Conservation (phyloP, 2,888 invertebrate species). For the Anoplius nigerrimus region DNA sequence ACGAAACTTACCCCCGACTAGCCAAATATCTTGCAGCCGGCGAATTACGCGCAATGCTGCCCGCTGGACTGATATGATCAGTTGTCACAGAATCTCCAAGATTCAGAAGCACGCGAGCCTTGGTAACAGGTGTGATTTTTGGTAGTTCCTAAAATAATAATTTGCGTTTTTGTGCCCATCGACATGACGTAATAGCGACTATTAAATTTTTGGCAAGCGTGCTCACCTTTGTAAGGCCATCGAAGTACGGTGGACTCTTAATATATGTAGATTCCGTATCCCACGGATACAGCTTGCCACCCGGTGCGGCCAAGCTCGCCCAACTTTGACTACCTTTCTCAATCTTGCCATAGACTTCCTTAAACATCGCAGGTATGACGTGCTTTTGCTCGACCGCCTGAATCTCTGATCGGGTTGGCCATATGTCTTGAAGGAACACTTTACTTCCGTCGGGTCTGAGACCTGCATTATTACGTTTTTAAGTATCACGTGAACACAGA, state of each 20-base stretch:
- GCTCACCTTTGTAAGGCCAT: constrained; percentile 82
- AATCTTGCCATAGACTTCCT: constrained; percentile 90
- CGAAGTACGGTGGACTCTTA: constrained; percentile 97
- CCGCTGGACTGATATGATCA: constrained; percentile 99
- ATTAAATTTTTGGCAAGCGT: too few relatives aligned
- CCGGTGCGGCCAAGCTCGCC: constrained; percentile 88
- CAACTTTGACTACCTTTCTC: constrained; percentile 90
- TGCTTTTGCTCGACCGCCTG: constrained; percentile 90
- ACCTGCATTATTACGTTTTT: constrained; percentile 45
- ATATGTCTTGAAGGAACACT: constrained; percentile 94
- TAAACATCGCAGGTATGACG: constrained; percentile 98
- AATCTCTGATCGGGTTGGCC: constrained; percentile 95
- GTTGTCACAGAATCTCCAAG: constrained; percentile 98
- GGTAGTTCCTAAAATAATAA: constrained; percentile 79
- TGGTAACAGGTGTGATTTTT: constrained; percentile 78
- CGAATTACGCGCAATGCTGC: constrained; percentile 96
- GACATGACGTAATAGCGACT: too few relatives aligned
- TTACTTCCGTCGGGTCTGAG: constrained; percentile 80
- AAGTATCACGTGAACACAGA: background rate
- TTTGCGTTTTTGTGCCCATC: too few relatives aligned
- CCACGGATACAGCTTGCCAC: constrained; percentile 93
- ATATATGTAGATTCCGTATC: constrained; percentile 94
- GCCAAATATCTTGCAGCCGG: constrained; percentile 92
- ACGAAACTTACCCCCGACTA: constrained; percentile 81
- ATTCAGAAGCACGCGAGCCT: constrained; percentile 89